phyloP scores from a whole-genome alignment of 2,113 vertebrate species.

The Phalacrocorax brasilianus region DNA sequence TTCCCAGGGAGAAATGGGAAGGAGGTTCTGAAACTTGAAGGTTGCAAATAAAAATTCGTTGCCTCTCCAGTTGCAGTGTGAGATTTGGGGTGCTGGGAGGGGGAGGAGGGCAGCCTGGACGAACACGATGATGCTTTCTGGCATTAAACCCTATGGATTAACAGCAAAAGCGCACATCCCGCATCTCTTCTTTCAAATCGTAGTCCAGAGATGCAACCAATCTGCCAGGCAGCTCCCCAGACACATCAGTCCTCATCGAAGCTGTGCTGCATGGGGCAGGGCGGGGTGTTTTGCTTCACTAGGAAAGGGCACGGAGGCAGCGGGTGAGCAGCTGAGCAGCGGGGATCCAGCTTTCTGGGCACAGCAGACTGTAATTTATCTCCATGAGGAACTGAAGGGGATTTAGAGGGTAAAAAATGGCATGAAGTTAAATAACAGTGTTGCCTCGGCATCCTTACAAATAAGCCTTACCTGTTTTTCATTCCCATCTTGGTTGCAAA shows the following conservation, averaged over 20 bases:
- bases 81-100: background rate
- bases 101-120: background rate
- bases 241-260: background rate
- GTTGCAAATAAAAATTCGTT: background rate
- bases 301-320: slow-evolving; percentile 10
- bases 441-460: slow-evolving; percentile 49
- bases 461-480: slow-evolving; percentile 61
- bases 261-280: background rate
- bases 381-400: slow-evolving; percentile 13
- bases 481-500: slow-evolving; percentile 13
- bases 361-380: slow-evolving; percentile 52
- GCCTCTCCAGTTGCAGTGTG: background rate
- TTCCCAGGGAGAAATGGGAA: background rate
- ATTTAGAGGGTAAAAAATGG: slow-evolving; percentile 30
- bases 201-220: background rate
- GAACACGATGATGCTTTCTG: background rate
- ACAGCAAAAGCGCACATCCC: rapidly evolving
- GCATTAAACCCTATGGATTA: background rate
- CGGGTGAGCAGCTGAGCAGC: background rate
- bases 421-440: slow-evolving; percentile 37
- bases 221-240: slow-evolving; percentile 15
- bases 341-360: background rate
- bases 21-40: background rate
- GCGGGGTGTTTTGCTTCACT: background rate
- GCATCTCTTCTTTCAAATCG: background rate